phyloP scores from a whole-genome alignment of 2,113 vertebrate genomes.

The Microcebus jonahi region DNA sequence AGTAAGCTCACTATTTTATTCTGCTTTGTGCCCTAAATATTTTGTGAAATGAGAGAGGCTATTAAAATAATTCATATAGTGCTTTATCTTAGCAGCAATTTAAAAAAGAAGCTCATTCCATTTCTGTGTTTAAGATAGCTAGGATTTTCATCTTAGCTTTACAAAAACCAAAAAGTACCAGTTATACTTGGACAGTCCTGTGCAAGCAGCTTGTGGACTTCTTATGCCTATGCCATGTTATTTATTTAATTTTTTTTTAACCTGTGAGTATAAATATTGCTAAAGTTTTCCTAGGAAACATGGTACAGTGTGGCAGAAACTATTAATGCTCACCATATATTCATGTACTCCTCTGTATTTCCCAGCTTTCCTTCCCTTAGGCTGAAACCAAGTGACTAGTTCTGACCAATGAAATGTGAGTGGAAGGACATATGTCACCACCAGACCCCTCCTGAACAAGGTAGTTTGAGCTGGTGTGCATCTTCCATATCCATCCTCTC shows the following conservation, averaged over 20 bases:
- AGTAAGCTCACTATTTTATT: conserved; percentile 58
- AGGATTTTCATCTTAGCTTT: neutral
- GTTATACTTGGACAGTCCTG: neutral
- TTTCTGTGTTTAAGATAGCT: neutral
- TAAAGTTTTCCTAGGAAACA: neutral
- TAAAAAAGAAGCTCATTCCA: conserved; percentile 47
- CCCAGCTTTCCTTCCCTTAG: neutral
- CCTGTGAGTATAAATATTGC: neutral
- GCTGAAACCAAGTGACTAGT: neutral
- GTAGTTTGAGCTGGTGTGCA: neutral
- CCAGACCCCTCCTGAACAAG: neutral
- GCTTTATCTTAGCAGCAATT: neutral
- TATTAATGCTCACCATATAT: neutral
- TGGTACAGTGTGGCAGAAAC: neutral
- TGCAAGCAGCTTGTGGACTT: neutral
- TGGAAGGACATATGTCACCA: neutral
- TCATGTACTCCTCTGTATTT: neutral
- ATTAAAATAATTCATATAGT: conserved; percentile 44
- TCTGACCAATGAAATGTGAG: neutral
- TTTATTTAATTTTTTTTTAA: neutral
- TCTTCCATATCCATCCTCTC: neutral
- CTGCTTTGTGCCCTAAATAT: conserved; percentile 47
- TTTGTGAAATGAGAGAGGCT: neutral
- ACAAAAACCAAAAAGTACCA: neutral
- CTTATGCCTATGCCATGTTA: neutral